Evolutionary conservation across 2,888 invertebrate species (phyloP), one percentile per base, ranked within the genome.

Genomic region (Crioceris asparagi): DNA sequence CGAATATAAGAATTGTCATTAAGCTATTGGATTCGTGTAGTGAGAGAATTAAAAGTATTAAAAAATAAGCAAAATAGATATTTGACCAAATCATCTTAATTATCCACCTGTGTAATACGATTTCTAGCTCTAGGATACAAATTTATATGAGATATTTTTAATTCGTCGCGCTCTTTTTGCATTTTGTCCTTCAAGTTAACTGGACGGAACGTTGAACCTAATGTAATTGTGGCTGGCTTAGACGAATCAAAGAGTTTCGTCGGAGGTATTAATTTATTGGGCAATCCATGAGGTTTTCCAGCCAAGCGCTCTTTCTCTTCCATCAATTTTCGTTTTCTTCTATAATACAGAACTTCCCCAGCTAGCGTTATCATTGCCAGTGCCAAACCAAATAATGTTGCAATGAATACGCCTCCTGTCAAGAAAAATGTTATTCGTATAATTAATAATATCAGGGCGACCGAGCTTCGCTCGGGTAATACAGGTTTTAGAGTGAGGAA

Each of bases 371-470:
- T 59, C 83, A 91, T 84, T 0, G 91, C 90, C 35, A 91, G 56
- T 0, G 81, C 80, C 3, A 91, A 62, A 0, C 91, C 91, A 56
- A 86, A 83, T 0, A 90, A 65, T 0, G 90, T 90, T 0, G 90
- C 90, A 46, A 91, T 90, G 56, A 91, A 91, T 0, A 91, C 90
- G 1, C 91, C 91, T 33, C 86, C 84, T 83, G 59, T 7, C 57
- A 61, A 45, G 17, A n/a, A n/a, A n/a, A 32, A 21, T 31, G 18
- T 18, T 34, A 16, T 32, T 16, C 21, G 29, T 18, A 35, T 35
- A 25, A 31, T 18, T n/a, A 6, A 5, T 3, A 15, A 18, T n/a
- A n/a, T n/a, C n/a, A n/a, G n/a, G n/a, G n/a, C n/a, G n/a, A n/a
- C n/a, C n/a, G n/a, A n/a, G n/a, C n/a, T n/a, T n/a, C n/a, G n/a